Base-by-base conservation (phyloP, 35 echinoderm and acorn worm genomes). In the Patiria miniata region DNA sequence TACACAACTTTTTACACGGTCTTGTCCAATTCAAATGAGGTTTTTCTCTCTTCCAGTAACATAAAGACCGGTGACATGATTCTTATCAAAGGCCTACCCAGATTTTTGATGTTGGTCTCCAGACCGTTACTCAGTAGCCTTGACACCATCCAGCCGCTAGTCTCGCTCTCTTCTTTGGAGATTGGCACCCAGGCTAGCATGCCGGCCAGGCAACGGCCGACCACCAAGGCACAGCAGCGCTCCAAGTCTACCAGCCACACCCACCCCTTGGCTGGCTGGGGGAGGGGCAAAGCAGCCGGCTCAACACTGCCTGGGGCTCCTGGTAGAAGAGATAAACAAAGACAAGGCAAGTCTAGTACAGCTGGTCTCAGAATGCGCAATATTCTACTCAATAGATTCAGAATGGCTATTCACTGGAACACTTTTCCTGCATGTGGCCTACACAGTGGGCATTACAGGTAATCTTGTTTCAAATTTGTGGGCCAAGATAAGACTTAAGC, bases 201-300 rank as follows among this genome's bases (percentile, higher is more conserved):
- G 37, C 96, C 96, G 17, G 91, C 93, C 21, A 99, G 96, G 79
- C 93, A 99, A 44, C 96, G 65, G 23, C 96, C 96, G 19, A 99
- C 87, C 23, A 99, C 89, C 51, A 99, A 69, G 36, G 89, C 76
- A 80, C 96, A 94, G 47, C 92, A 91, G 28, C 93, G 81, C 61
- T 99, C 96, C 2, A 99, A 82, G 83, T 99, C 96, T 22, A 99
- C 96, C 52, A 99, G 83, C 96, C 96, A 99, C 77, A 99, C 89
- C 96, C 96, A 99, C 32, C 89, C 89, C 68, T 89, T 85, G 23
- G 90, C 89, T 6, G 96, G 96, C 79, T 99, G 96, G 22, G 86
- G 96, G 22, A 99, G 53, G 65, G 95, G 95, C 68, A 97, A 78
- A n/a, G 95, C 95, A 32, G 91, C 76, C 8, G 95, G 95, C 61